Evolutionary conservation across 2,888 invertebrate species (phyloP), one percentile per base, ranked within the genome.

Genomic region (Neelides folsomi): DNA sequence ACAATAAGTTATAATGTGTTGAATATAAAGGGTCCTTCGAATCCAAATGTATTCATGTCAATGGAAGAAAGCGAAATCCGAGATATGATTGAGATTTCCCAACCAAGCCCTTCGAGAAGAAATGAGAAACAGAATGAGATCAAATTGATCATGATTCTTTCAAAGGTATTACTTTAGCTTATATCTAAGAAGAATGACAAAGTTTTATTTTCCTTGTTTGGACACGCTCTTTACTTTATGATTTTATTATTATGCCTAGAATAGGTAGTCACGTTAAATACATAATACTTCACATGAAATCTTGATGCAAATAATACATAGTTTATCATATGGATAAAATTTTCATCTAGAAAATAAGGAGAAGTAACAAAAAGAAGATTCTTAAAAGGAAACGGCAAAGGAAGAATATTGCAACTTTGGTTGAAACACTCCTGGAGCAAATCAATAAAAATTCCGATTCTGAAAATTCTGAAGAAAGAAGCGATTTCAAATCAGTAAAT

Each of bases 371-470:
- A 27, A 27, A 3, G 27, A 27, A 27, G 7, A 81, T 80, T 66
- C 77, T 78, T 64, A 77, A 79, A 63, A 79, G 80, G 57, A 79
- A 76, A 10, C 79, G 80, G 59, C 76, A 81, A 10, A 83, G 82
- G 65, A 81, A 83, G 67, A 80, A 84, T 55, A 70, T 88, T 19
- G 79, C 82, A 0, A 74, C 76, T 9, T 81, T 83, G 66, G 83
- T 87, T 80, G 83, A 86, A 68, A 79, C 74, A 34, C 70, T 87
- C 1, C 77, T 83, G 70, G 79, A 81, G 54, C 81, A 83, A 61
- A 75, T 77, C 12, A 75, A 77, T 0, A 78, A 77, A 61, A 67
- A 73, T 1, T 78, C 79, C 51, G 71, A 73, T 13, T 57, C 57
- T 1, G 59, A 57, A 19, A 47, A 53, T 10, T 54, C 63, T 8